Evolutionary conservation across 2,113 vertebrate species (phyloP).

Genomic region (Notarius lentiginosus): DNA sequence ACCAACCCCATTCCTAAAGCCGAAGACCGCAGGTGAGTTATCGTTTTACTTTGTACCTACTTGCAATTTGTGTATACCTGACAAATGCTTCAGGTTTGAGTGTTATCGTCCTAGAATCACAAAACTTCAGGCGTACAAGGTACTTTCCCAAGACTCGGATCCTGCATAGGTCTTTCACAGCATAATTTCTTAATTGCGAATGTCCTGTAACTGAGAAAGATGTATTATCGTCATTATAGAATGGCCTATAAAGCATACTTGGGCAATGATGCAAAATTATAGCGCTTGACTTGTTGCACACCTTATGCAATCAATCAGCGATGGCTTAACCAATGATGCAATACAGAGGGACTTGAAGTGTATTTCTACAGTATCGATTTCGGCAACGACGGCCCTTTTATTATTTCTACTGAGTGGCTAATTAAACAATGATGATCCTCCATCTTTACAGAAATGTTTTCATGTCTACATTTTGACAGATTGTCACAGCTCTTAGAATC

Average conservation of each 20-base stretch:
- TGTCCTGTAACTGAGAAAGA: background rate
- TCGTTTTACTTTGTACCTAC: background rate
- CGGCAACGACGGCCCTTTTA: background rate
- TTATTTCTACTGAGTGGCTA: background rate
- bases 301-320: background rate
- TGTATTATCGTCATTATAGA: background rate
- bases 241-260: background rate
- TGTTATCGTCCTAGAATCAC: background rate
- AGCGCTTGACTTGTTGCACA: background rate
- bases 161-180: background rate
- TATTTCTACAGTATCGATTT: background rate
- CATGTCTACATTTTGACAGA: background rate
- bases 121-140: background rate
- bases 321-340: background rate
- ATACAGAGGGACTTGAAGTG: background rate
- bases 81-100: background rate
- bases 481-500: background rate
- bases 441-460: background rate
- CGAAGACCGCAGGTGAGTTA: conserved; percentile 93
- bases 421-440: background rate
- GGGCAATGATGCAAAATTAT: background rate
- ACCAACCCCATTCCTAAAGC: conserved; percentile 99
- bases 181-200: background rate
- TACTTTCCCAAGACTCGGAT: background rate
- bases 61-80: background rate